Conservation (phyloP, 2,888 invertebrate genomes). For the Eilema depressum region DNA sequence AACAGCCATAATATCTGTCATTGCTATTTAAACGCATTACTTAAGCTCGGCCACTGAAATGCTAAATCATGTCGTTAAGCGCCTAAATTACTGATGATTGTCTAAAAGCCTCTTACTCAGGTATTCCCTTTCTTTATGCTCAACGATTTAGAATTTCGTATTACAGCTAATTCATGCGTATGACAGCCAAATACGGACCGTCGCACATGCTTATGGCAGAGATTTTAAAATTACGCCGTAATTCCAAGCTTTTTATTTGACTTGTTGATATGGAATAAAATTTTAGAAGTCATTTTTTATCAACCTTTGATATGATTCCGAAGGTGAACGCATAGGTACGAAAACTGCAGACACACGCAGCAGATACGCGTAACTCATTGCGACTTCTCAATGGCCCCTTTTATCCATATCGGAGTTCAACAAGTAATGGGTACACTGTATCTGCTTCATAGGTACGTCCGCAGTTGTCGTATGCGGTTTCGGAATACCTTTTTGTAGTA, state of each 20-base stretch:
- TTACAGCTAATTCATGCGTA: not conserved
- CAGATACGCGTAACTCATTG: too few species aligned
- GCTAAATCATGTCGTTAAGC: not conserved
- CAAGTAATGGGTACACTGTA: too few species aligned
- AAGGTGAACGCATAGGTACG: too few species aligned
- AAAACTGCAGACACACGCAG: too few species aligned
- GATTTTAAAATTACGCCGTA: not conserved
- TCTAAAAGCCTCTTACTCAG: not conserved
- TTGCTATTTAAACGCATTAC: conserved; percentile 34
- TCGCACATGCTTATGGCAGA: not conserved
- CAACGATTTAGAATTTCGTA: not conserved
- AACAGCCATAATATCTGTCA: conserved; percentile 11
- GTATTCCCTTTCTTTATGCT: conserved; percentile 1
- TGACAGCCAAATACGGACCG: not conserved
- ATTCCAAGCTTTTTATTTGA: not conserved
- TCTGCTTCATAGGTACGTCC: too few species aligned
- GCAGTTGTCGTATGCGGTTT: too few species aligned
- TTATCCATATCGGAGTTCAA: too few species aligned
- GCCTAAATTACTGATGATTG: not conserved
- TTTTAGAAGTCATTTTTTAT: not conserved
- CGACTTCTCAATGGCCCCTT: too few species aligned
- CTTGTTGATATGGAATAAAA: not conserved
- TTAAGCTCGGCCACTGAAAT: conserved; percentile 1
- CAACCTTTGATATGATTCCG: too few species aligned
- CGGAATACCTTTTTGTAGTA: too few species aligned